A percentile compares a stretch with the other conserved stretches of the same genome.
phyloP scores from a whole-genome alignment of 2,113 vertebrate genomes.

The Vombatus ursinus region DNA sequence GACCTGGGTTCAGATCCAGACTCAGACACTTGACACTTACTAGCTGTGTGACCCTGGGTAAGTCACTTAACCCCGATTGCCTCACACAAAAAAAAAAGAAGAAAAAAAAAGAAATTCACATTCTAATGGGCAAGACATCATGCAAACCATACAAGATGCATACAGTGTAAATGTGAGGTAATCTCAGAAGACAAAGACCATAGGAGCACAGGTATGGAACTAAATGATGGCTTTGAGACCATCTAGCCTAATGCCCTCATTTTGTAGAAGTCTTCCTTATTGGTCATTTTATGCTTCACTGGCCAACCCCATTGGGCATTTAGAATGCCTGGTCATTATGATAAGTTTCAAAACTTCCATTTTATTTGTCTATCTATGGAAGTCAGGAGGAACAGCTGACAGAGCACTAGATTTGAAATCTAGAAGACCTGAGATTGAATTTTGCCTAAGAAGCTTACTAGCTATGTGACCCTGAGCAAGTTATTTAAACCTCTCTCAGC shows the following conservation, averaged over 20 bases:
- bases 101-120: background rate
- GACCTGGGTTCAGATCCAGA: no score
- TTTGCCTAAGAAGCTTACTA: background rate
- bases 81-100: no score
- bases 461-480: background rate
- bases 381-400: background rate
- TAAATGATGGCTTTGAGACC: background rate
- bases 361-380: background rate
- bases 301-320: background rate
- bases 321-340: background rate
- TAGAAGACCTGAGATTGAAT: background rate
- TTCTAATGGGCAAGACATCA: background rate
- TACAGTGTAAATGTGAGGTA: background rate
- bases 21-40: no score
- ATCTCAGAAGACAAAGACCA: background rate
- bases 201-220: background rate
- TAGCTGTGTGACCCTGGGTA: no score
- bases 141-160: background rate
- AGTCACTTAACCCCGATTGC: no score
- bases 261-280: background rate
- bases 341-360: background rate
- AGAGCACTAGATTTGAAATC: background rate
- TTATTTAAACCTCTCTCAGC: background rate
- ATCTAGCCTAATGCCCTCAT: background rate
- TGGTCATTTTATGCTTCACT: background rate